Base-by-base conservation (phyloP, 2,797 vertebrate genomes). In the Cephalopachus bancanus region DNA sequence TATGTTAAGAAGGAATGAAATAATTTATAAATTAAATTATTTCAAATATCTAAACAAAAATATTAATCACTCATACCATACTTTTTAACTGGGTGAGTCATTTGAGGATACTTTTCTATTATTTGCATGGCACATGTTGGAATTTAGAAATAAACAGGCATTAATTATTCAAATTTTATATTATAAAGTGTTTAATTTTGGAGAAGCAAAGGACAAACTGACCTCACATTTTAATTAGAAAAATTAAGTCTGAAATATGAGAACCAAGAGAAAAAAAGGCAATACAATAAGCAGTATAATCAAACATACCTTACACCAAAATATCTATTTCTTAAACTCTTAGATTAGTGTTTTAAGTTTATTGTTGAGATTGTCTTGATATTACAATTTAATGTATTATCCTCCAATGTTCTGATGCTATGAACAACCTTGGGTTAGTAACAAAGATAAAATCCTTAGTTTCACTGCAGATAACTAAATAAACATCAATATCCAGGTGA, bases 131-230 rank as follows among this genome's bases (percentile, higher is more conserved):
- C 12, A 74, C 3, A 49, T 22, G 11, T 28, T 65, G 87, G 64
- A 60, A 2, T 81, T 87, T 20, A 97, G 9, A 8, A 89, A 83
- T 75, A 93, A 89, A 71, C 1, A 86, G 8, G 0, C 1, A 60
- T 37, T 79, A 8, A 10, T 65, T 1, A 9, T 44, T 90, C 53
- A 71, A 20, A 65, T 44, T 89, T 53, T 83, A 9, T 14, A 28
- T 60, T 72, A 10, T 9, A 26, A 15, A 49, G 1, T 75, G 1
- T 74, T 57, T 44, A 19, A 91, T 53, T 91, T 15, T 57, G 64
- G 44, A 79, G 30, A 94, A 95, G 74, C 1, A 79, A 86, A 96
- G 71, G 1, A 86, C 19, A 71, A 91, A 89, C 24, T 94, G 22
- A 83, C 14, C 9, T 89, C 80, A 83, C 1, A 69, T 11, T 22